Evolutionary conservation across 1,140 invertebrate genomes (phyloP), one percentile per base, ranked within the genome.

Genomic region (Linepithema humile): DNA sequence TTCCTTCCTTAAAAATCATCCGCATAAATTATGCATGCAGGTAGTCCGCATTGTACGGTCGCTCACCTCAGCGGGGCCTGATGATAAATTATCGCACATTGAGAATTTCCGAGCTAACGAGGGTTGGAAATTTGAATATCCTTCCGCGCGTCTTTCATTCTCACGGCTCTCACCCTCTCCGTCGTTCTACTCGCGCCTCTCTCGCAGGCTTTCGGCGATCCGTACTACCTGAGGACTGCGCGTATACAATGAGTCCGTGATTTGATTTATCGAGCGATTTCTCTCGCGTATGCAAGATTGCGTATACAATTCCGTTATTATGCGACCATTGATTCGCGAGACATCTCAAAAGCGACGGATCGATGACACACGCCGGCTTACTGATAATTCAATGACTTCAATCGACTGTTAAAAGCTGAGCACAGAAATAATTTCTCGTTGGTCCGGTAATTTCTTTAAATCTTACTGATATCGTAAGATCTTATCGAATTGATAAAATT

Each of bases 81-180:
- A 94, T 93, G 93, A 93, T 94, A 94, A 94, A 94, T 94, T 92
- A 93, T 93, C 88, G 84, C 91, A 88, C 92, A 91, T 93, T 91
- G 91, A 92, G 90, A 91, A 91, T 92, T 92, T 91, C 69, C 86
- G 82, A 83, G 84, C 89, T 92, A 92, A 92, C 91, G 91, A 94
- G 93, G 93, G 93, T 93, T 90, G 83, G 82, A 91, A 94, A 94
- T 94, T 94, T 94, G 93, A 94, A 94, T 94, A 94, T 93, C 89
- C 90, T 90, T 92, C 85, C 86, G 83, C 89, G 88, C 87, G 90
- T 87, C 91, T 93, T 92, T 90, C 88, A 93, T 94, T 94, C 92
- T 94, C 92, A 94, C 92, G 91, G 67, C 73, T 86, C 59, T 72
- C 65, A 85, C 88, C 84, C 55, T 74, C n/a, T 88, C 83, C 59